phyloP scores from a whole-genome alignment of 2,797 vertebrate genomes.

The Miichthys miiuy region DNA sequence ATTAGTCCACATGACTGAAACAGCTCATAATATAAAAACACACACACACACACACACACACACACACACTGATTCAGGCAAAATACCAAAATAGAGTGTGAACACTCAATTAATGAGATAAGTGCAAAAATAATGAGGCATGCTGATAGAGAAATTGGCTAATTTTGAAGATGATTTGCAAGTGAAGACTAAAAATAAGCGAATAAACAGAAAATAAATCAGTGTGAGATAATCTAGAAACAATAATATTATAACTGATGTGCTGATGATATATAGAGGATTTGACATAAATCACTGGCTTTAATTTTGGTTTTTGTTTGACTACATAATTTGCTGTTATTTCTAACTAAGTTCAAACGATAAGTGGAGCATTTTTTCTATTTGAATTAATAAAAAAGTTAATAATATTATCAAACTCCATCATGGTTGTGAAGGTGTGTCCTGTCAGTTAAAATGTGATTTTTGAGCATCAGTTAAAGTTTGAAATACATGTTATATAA shows the following conservation, averaged over 20 bases:
- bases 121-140: slow-evolving; percentile 58
- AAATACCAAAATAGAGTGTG: slow-evolving; percentile 32
- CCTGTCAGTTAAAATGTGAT: not conserved
- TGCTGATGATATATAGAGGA: not conserved
- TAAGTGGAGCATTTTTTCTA: not conserved
- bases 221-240: slow-evolving; percentile 5
- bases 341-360: not conserved
- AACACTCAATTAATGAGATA: slow-evolving; percentile 51
- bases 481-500: slow-evolving; percentile 13
- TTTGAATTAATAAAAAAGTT: slow-evolving; percentile 2
- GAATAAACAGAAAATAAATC: slow-evolving; percentile 26
- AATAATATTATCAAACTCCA: not conserved
- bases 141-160: slow-evolving; percentile 26
- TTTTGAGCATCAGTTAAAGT: slow-evolving; percentile 23
- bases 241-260: not conserved
- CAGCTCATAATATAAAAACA: slow-evolving; percentile 25
- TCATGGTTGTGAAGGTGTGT: slow-evolving; percentile 1
- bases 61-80: slow-evolving; percentile 32
- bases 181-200: slow-evolving; percentile 20
- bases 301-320: slow-evolving; percentile 22
- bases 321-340: slow-evolving; percentile 1
- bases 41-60: slow-evolving; percentile 17
- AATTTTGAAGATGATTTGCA: slow-evolving; percentile 50
- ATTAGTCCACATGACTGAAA: slow-evolving; percentile 59
- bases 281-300: slow-evolving; percentile 1